Base-by-base conservation (phyloP, 2,888 invertebrate species). In the Cephus pulcher region DNA sequence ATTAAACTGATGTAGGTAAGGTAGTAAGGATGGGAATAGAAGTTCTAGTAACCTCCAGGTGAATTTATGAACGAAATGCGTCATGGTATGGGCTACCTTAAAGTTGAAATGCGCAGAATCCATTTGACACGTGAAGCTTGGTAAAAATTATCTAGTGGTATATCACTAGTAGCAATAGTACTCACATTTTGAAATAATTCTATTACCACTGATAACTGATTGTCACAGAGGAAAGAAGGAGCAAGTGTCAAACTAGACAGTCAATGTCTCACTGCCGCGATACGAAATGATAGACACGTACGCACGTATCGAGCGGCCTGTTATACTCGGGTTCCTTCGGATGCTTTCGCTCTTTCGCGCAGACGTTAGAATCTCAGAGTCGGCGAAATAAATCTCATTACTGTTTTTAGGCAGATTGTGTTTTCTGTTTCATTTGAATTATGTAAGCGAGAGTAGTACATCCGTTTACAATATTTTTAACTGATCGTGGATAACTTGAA, bases 281-380 rank as follows among this genome's bases (percentile, higher is more conserved):
- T 71, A 34, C 71, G 71, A 71, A 33, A 33, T 71, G 71, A 71
- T 71, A 71, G 9, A 71, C 74, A 74, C 74, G 74, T 74, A 34
- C 74, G 35, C 35, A 34, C 74, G 23, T 74, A 74, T 74, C 74
- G 74, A 74, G 74, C 74, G 74, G 35, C 11, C 2, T 3, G 71
- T 32, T 32, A 9, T 34, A 71, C 35, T 74, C 74, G 74, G 74
- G 35, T 35, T 30, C 11, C 35, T 35, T 35, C 74, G 74, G 74
- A 35, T 35, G 34, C n/a, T 34, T n/a, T 35, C 74, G 74, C 30
- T 23, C 12, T 30, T 74, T 74, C 34, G 34, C 74, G 74, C 71
- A 32, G 23, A 71, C 71, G 71, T 34, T 32, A 32, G 11, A 71
- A 32, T 34, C 71, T 30, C 6, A 33, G 15, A 71, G 23, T 23